These are phyloP conservation scores for Calliopum simillimum DNA, from an alignment of 2,888 invertebrate species.

Conservation along the genomic window DNA sequence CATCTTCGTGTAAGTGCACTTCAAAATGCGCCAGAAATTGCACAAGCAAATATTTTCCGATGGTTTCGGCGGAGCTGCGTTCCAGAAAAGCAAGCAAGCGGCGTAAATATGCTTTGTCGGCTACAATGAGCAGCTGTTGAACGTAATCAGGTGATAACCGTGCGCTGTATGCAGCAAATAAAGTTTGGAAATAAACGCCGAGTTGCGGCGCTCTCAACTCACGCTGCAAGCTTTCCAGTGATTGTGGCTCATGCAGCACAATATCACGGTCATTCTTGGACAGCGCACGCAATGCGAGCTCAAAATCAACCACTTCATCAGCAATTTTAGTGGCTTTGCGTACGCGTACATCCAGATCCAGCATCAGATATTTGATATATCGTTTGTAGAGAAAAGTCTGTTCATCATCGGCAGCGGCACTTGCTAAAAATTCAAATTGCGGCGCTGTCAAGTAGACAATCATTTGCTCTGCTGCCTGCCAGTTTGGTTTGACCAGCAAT, in stretches of 20 bases:
- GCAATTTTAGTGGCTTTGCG: slow-evolving; percentile 55
- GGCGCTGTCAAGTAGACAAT: slow-evolving; percentile 58
- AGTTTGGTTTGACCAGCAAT: slow-evolving; percentile 57
- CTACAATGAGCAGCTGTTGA: slow-evolving; percentile 53
- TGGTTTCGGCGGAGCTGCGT: slow-evolving; percentile 42
- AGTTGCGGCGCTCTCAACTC: slow-evolving; percentile 52
- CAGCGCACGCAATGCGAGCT: slow-evolving; percentile 49
- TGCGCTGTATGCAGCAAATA: slow-evolving; percentile 45
- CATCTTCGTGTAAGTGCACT: slow-evolving; percentile 54
- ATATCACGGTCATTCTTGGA: slow-evolving; percentile 42
- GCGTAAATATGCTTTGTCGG: slow-evolving; percentile 50
- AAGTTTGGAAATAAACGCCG: slow-evolving; percentile 50
- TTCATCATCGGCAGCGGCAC: slow-evolving; percentile 41
- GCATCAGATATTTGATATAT: slow-evolving; percentile 57
- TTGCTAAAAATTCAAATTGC: slow-evolving; percentile 49
- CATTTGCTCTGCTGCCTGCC: slow-evolving; percentile 58
- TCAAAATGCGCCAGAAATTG: slow-evolving; percentile 60
- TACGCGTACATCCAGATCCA: slow-evolving; percentile 57
- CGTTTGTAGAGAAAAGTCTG: slow-evolving; percentile 55
- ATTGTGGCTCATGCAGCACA: slow-evolving; percentile 54
- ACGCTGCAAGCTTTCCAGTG: slow-evolving; percentile 45
- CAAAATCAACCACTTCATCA: slow-evolving; percentile 54
- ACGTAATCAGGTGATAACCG: slow-evolving; percentile 36
- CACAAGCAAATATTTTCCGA: slow-evolving; percentile 57
- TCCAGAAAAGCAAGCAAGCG: slow-evolving; percentile 46